These are phyloP conservation scores for Lepus americanus DNA, from an alignment of 2,113 vertebrate genomes.

Conservation along the genomic window DNA sequence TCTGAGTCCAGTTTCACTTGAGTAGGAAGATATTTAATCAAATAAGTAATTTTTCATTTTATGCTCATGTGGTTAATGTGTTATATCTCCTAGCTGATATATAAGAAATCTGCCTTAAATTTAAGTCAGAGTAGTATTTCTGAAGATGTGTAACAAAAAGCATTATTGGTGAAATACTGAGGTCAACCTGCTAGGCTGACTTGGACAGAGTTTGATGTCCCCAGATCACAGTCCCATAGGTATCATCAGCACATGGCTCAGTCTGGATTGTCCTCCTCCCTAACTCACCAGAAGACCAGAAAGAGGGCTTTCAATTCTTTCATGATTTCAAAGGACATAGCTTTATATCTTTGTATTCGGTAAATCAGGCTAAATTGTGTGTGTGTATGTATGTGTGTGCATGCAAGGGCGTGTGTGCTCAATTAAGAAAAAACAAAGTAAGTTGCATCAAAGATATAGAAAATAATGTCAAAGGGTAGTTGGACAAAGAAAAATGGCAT, in stretches of 20 bases:
- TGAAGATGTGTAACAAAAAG: not conserved
- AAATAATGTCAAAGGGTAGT: not conserved
- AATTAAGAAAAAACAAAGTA: not conserved
- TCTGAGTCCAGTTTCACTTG: not conserved
- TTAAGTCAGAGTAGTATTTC: not conserved
- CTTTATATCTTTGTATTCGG: not conserved
- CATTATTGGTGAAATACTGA: not conserved
- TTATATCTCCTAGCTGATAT: not conserved
- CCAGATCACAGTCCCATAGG: not conserved
- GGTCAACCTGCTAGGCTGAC: not conserved
- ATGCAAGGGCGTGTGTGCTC: not conserved
- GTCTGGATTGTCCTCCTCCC: not conserved
- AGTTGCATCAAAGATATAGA: not conserved
- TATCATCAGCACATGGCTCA: not conserved
- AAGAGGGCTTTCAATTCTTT: not conserved
- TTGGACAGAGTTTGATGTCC: not conserved
- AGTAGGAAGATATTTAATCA: not conserved
- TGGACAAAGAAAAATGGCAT: not conserved
- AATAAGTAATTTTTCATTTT: not conserved
- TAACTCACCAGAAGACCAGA: not conserved
- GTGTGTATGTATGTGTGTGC: not conserved
- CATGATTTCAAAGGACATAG: not conserved
- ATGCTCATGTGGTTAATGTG: conserved; percentile 23
- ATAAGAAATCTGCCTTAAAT: conserved; percentile 11
- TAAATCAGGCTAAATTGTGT: not conserved